These are phyloP conservation scores for Linnaemya vulpina DNA, from an alignment of 2,888 invertebrate species.

Conservation along the genomic window DNA sequence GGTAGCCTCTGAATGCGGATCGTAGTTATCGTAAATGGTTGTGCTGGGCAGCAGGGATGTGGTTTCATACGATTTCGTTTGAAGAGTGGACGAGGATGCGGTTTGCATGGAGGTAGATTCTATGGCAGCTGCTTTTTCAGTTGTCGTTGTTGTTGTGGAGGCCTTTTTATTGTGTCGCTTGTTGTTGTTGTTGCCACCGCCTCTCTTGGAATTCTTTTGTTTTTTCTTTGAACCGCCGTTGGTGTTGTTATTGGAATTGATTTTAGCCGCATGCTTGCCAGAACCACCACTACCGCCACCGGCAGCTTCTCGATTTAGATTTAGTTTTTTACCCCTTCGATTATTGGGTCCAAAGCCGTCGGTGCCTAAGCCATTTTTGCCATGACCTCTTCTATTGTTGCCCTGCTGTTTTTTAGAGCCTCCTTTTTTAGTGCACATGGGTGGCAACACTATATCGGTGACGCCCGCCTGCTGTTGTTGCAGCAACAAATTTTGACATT, in stretches of 20 bases:
- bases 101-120: constrained; percentile 44
- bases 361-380: constrained; percentile 59
- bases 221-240: constrained; percentile 73
- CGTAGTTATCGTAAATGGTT: constrained; percentile 70
- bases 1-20: constrained; percentile 75
- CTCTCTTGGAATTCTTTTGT: constrained; percentile 72
- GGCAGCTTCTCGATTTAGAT: constrained; percentile 73
- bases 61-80: constrained; percentile 73
- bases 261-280: constrained; percentile 58
- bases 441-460: constrained; percentile 59
- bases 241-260: constrained; percentile 66
- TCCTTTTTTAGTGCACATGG: constrained; percentile 70
- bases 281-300: constrained; percentile 65
- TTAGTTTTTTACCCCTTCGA: constrained; percentile 74
- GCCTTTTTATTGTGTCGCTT: constrained; percentile 61
- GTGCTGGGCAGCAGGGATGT: constrained; percentile 76
- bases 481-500: constrained; percentile 70
- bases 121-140: constrained; percentile 68
- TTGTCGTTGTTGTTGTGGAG: constrained; percentile 60
- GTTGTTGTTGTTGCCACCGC: constrained; percentile 59
- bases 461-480: constrained; percentile 70
- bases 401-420: constrained; percentile 71
- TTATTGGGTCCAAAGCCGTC: constrained; percentile 66
- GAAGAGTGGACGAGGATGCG: constrained; percentile 70
- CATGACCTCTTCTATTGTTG: constrained; percentile 65